These are phyloP conservation scores for Drosophila seguyi DNA, from an alignment of 1,140 invertebrate species.

Conservation along the genomic window DNA sequence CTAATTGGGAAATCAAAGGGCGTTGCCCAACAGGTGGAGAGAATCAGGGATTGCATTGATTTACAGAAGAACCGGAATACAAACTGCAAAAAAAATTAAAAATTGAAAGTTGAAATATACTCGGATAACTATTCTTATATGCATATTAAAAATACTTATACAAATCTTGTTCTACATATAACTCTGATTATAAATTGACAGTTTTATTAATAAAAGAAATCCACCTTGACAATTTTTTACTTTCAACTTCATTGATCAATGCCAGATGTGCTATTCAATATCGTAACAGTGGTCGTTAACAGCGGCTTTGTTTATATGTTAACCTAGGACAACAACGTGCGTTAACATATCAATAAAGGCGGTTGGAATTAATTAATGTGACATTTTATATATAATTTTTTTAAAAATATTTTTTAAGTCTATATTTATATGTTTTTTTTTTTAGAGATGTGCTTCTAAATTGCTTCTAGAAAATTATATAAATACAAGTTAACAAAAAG, in stretches of 20 bases:
- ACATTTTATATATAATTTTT: too few species aligned
- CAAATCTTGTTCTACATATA: too few species aligned
- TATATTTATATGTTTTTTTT: too few species aligned
- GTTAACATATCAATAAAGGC: slow-evolving; percentile 33
- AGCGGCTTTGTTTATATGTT: slow-evolving; percentile 53
- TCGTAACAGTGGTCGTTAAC: slow-evolving; percentile 9
- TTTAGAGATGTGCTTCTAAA: too few species aligned
- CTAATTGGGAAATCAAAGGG: background rate
- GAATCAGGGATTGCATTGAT: background rate
- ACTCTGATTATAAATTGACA: background rate
- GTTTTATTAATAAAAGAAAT: background rate
- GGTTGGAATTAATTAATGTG: too few species aligned
- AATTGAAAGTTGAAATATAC: too few species aligned
- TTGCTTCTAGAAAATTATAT: too few species aligned
- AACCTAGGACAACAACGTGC: slow-evolving; percentile 51
- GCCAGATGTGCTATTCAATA: background rate
- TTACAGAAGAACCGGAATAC: background rate
- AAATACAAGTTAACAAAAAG: too few species aligned
- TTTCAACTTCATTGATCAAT: background rate
- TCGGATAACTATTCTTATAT: too few species aligned
- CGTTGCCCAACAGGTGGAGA: slow-evolving; percentile 7
- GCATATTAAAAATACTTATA: too few species aligned
- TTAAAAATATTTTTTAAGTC: too few species aligned
- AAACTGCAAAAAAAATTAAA: background rate
- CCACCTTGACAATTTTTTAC: accelerated